Evolutionary conservation across 2,888 invertebrate species (phyloP).

Genomic region (Metacarcinus magister): DNA sequence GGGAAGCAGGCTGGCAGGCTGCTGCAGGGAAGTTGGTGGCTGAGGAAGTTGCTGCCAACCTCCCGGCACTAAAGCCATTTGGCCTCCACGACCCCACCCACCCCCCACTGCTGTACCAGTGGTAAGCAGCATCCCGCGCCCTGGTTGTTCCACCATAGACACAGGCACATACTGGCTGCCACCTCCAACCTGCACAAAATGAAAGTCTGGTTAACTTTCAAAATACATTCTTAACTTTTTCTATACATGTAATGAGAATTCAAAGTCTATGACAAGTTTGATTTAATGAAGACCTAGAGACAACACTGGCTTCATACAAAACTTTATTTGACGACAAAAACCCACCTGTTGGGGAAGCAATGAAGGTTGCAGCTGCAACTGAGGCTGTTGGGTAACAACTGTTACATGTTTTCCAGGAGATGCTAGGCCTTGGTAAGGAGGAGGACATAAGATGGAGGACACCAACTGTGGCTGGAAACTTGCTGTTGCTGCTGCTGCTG

Average conservation of each 20-base stretch:
- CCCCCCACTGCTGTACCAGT: conserved; percentile 80
- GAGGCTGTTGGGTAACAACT: conserved; percentile 87
- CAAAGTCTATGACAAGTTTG: too few species aligned
- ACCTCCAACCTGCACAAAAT: conserved; percentile 83
- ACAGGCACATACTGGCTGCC: conserved; percentile 93
- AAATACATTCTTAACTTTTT: background rate
- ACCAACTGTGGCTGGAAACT: conserved; percentile 83
- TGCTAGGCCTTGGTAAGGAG: conserved; percentile 89
- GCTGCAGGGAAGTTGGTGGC: conserved; percentile 82
- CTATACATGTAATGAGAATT: background rate
- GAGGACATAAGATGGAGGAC: conserved; percentile 82
- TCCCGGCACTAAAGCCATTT: conserved; percentile 91
- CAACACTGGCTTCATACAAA: background rate
- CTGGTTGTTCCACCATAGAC: conserved; percentile 95
- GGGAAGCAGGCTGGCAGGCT: conserved; percentile 83
- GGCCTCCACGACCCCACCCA: conserved; percentile 88
- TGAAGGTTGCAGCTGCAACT: conserved; percentile 92
- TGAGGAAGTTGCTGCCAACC: conserved; percentile 89
- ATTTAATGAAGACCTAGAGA: background rate
- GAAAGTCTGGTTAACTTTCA: background rate
- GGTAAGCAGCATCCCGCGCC: conserved; percentile 90
- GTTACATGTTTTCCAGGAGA: conserved; percentile 90
- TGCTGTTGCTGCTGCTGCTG: conserved; percentile 82
- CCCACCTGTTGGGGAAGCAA: conserved; percentile 90
- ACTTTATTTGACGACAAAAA: background rate